Evolutionary conservation across 2,113 vertebrate genomes (phyloP).

Genomic region (Alces alces): DNA sequence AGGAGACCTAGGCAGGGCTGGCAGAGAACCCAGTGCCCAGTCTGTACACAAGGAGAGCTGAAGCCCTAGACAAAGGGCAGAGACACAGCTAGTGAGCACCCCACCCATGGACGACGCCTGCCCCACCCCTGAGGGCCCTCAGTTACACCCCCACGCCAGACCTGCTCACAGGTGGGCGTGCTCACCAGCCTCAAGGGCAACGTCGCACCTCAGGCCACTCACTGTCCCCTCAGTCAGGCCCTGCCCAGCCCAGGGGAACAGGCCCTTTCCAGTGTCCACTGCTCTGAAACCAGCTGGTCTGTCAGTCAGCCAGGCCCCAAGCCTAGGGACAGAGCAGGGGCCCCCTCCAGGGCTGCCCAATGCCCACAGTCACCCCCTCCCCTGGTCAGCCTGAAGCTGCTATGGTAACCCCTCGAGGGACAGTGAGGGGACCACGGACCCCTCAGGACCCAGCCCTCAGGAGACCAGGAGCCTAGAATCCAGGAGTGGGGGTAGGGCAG

Average conservation of each 20-base stretch:
- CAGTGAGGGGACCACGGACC: neutral
- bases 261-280: neutral
- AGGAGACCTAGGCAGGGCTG: neutral
- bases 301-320: neutral
- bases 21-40: neutral
- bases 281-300: neutral
- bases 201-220: accelerated
- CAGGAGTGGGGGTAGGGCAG: neutral
- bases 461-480: neutral
- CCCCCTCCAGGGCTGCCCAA: too few relatives aligned
- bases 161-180: neutral
- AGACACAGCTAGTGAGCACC: neutral
- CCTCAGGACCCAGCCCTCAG: neutral
- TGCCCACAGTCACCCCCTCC: neutral
- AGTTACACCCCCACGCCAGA: too few relatives aligned
- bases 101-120: accelerated
- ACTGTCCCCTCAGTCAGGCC: neutral
- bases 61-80: neutral
- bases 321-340: neutral
- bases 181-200: neutral
- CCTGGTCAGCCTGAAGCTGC: neutral
- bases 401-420: neutral
- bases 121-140: too few relatives aligned
- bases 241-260: neutral
- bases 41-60: neutral